These are phyloP conservation scores for Opisthocomus hoazin DNA, from an alignment of 2,113 vertebrate genomes.

Conservation along the genomic window DNA sequence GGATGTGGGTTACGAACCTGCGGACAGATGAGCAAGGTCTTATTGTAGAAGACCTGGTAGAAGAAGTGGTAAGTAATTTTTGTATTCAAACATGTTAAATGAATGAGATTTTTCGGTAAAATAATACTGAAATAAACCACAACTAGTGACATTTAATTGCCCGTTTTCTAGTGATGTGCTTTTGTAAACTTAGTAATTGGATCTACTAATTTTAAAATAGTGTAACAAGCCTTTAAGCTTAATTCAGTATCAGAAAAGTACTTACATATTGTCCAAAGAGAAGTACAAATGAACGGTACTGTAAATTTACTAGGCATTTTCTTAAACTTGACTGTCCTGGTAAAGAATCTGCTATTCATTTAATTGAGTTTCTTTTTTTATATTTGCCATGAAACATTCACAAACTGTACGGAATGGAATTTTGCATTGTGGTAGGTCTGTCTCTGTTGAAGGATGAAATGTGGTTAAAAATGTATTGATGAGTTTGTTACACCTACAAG, in stretches of 20 bases:
- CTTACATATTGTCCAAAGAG: background rate
- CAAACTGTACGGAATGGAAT: background rate
- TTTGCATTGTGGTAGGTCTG: background rate
- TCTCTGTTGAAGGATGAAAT: background rate
- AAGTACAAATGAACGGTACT: background rate
- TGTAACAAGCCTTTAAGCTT: background rate
- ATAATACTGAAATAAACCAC: background rate
- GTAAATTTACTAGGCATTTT: background rate
- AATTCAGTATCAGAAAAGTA: background rate
- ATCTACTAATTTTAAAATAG: background rate
- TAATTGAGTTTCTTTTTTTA: background rate
- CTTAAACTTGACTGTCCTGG: fast-evolving
- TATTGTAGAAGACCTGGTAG: slow-evolving; percentile 95
- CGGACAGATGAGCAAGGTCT: slow-evolving; percentile 97
- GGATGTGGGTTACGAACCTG: slow-evolving; percentile 99
- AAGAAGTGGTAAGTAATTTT: slow-evolving; percentile 90
- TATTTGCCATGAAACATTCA: background rate
- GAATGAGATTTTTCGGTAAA: background rate
- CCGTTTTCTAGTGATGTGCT: background rate
- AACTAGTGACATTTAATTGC: background rate
- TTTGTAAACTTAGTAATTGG: background rate
- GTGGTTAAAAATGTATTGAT: background rate
- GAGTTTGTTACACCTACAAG: background rate
- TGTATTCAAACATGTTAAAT: background rate
- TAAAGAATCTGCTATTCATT: background rate